Evolutionary conservation across 2,888 invertebrate genomes (phyloP).

Genomic region (Drosophila robusta): DNA sequence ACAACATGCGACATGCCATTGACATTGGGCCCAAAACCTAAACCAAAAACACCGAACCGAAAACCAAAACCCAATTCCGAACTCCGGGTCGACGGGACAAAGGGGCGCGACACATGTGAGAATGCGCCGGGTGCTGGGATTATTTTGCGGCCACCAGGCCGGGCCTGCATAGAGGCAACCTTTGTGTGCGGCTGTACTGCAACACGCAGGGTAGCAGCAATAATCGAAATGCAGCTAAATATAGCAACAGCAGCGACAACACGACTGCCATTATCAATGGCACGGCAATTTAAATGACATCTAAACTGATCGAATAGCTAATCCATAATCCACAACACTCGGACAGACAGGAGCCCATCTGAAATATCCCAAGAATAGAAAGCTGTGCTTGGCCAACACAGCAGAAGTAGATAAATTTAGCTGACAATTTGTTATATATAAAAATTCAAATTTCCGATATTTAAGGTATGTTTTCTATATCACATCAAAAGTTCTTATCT

Average conservation of each 20-base stretch:
- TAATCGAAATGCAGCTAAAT: slow-evolving; percentile 60
- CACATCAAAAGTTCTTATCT: too few relatives aligned
- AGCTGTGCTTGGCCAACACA: too few relatives aligned
- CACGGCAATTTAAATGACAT: slow-evolving; percentile 30
- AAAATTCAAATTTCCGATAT: too few relatives aligned
- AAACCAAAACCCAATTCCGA: slow-evolving; percentile 9
- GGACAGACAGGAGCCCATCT: not conserved
- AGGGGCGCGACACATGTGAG: slow-evolving; percentile 64
- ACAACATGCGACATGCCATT: slow-evolving; percentile 27
- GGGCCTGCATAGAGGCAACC: slow-evolving; percentile 13
- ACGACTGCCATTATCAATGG: slow-evolving; percentile 39
- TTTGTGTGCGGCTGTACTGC: slow-evolving; percentile 30
- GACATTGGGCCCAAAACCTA: slow-evolving; percentile 18
- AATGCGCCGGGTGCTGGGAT: slow-evolving; percentile 65
- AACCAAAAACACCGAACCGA: not conserved
- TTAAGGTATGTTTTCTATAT: too few relatives aligned
- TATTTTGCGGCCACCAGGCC: slow-evolving; percentile 59
- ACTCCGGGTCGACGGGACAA: slow-evolving; percentile 9
- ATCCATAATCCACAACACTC: not conserved
- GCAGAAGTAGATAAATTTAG: too few relatives aligned
- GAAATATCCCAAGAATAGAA: not conserved
- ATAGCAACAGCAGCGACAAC: slow-evolving; percentile 39
- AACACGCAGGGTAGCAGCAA: slow-evolving; percentile 49
- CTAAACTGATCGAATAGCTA: slow-evolving; percentile 4
- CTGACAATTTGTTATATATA: too few relatives aligned